These are phyloP conservation scores for Peromyscus californicus DNA, from an alignment of 2,113 vertebrate species.

Conservation along the genomic window DNA sequence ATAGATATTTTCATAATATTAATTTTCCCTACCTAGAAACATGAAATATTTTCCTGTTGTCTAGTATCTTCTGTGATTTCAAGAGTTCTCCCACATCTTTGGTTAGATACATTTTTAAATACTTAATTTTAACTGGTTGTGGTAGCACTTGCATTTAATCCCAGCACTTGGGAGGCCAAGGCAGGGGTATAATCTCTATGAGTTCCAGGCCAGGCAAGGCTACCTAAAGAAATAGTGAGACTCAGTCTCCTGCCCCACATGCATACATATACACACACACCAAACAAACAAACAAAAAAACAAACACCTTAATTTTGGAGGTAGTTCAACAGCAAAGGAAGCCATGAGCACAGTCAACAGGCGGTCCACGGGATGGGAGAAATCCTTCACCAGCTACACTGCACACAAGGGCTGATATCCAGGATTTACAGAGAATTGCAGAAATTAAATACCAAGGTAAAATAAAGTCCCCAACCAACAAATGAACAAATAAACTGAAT, in stretches of 20 bases:
- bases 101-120: background rate
- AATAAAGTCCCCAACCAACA: background rate
- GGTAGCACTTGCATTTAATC: background rate
- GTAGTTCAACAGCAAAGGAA: background rate
- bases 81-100: background rate
- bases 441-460: background rate
- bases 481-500: background rate
- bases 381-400: background rate
- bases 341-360: background rate
- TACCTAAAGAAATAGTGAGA: background rate
- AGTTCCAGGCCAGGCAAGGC: background rate
- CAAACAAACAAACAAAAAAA: background rate
- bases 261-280: no score
- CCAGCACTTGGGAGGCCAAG: background rate
- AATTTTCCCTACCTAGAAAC: background rate
- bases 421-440: background rate
- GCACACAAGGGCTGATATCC: background rate
- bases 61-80: background rate
- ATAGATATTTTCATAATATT: background rate
- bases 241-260: background rate
- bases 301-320: background rate
- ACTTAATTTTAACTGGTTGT: background rate
- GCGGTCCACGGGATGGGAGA: background rate
- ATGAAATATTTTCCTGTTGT: background rate
- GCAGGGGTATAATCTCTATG: background rate